Conservation (phyloP, 2,113 vertebrate species). For the Ahaetulla prasina region DNA sequence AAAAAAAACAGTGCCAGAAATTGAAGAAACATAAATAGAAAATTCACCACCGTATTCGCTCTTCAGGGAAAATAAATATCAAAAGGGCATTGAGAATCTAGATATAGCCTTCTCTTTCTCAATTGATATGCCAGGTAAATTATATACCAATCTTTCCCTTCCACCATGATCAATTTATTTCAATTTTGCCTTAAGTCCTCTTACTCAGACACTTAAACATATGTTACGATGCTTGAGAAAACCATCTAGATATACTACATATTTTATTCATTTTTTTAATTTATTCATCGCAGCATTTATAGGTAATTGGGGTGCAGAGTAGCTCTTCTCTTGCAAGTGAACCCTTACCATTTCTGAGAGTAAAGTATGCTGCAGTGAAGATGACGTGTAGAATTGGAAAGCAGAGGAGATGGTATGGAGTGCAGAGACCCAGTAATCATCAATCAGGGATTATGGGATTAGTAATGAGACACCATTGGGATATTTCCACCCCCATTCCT, state of each 20-base stretch:
- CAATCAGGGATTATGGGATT: neutral
- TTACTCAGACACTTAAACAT: conserved; percentile 6
- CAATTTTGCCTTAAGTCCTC: conserved; percentile 21
- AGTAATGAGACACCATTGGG: neutral
- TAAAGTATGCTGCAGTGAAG: neutral
- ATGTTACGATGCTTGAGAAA: neutral
- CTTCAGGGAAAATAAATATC: conserved; percentile 49
- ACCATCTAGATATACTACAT: neutral
- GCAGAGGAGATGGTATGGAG: neutral
- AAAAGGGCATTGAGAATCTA: conserved; percentile 21
- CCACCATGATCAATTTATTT: conserved; percentile 12
- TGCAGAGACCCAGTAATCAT: neutral
- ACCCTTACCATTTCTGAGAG: conserved; percentile 16
- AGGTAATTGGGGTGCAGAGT: neutral
- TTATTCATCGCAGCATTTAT: conserved; percentile 18
- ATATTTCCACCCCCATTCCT: neutral
- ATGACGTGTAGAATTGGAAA: neutral
- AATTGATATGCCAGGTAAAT: neutral
- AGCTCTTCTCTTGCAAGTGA: neutral
- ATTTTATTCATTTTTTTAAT: neutral
- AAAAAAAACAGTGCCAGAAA: conserved; percentile 59
- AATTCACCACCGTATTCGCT: conserved; percentile 44
- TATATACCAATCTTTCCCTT: conserved; percentile 28
- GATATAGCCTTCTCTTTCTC: conserved; percentile 23
- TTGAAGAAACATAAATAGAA: conserved; percentile 64